Evolutionary conservation across 2,113 vertebrate species (phyloP).

Genomic region (Proterorhinus semilunaris): DNA sequence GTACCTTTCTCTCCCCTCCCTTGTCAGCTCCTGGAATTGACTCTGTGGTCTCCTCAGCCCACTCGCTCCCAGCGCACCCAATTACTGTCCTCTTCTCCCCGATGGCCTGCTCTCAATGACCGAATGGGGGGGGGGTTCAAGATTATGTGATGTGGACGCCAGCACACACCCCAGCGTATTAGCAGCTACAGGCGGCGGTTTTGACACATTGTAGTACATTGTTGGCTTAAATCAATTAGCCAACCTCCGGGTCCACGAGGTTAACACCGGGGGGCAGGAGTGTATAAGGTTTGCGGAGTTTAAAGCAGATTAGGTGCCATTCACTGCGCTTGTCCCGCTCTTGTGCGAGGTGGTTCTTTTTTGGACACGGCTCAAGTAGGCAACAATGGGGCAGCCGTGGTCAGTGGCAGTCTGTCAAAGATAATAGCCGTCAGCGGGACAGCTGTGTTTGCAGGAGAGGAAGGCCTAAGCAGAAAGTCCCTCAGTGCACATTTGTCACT

Average conservation of each 20-base stretch:
- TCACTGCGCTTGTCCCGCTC: conserved; percentile 2
- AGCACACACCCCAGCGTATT: conserved; percentile 14
- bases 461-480: conserved; percentile 20
- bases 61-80: conserved; percentile 60
- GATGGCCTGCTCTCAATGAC: conserved; percentile 38
- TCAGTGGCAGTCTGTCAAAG: conserved; percentile 53
- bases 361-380: conserved; percentile 28
- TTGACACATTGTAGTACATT: conserved; percentile 17
- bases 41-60: conserved; percentile 57
- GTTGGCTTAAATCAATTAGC: conserved; percentile 35
- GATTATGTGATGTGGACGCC: conserved; percentile 45
- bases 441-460: conserved; percentile 21
- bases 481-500: conserved; percentile 14
- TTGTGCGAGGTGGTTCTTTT: conserved; percentile 26
- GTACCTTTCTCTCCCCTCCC: conserved; percentile 51
- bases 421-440: conserved; percentile 34
- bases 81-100: conserved; percentile 62
- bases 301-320: conserved; percentile 8
- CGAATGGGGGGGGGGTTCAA: conserved; percentile 4
- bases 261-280: conserved; percentile 6
- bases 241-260: background rate
- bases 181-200: conserved; percentile 17
- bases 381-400: conserved; percentile 24
- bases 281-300: conserved; percentile 17
- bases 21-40: conserved; percentile 70